A percentile compares a stretch with the other conserved stretches of the same genome.
phyloP scores from a whole-genome alignment of 2,797 vertebrate species.

The Coluber constrictor region DNA sequence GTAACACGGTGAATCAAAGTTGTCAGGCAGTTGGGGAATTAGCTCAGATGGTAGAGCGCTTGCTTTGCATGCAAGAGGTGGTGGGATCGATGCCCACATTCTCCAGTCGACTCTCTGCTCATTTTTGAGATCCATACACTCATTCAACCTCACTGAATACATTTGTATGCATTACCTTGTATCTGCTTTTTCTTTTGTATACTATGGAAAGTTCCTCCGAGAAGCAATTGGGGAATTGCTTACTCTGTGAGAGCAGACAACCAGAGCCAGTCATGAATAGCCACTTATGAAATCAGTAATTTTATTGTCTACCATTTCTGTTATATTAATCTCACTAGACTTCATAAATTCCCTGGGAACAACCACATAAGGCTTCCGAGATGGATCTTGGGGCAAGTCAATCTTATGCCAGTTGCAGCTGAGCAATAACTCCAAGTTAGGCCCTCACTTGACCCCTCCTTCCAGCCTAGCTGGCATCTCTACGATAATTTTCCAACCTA shows the following conservation, averaged over 20 bases:
- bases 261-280: no score
- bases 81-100: conserved; percentile 70
- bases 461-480: no score
- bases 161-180: background rate
- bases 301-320: background rate
- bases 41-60: conserved; percentile 74
- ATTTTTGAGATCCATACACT: background rate
- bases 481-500: background rate
- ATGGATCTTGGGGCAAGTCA: background rate
- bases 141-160: background rate
- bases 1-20: rapidly evolving
- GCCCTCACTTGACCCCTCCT: background rate
- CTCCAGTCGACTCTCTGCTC: conserved; percentile 28
- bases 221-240: background rate
- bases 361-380: background rate
- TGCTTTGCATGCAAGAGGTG: conserved; percentile 65
- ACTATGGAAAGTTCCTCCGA: background rate
- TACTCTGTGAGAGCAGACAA: background rate
- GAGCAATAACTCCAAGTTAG: background rate
- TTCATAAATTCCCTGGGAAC: background rate
- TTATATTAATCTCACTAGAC: background rate
- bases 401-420: background rate
- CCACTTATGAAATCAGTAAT: background rate
- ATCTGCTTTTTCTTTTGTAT: background rate
- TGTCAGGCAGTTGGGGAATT: conserved; percentile 60